Evolutionary conservation across 2,113 vertebrate genomes (phyloP).

Genomic region (Haemorhous mexicanus): DNA sequence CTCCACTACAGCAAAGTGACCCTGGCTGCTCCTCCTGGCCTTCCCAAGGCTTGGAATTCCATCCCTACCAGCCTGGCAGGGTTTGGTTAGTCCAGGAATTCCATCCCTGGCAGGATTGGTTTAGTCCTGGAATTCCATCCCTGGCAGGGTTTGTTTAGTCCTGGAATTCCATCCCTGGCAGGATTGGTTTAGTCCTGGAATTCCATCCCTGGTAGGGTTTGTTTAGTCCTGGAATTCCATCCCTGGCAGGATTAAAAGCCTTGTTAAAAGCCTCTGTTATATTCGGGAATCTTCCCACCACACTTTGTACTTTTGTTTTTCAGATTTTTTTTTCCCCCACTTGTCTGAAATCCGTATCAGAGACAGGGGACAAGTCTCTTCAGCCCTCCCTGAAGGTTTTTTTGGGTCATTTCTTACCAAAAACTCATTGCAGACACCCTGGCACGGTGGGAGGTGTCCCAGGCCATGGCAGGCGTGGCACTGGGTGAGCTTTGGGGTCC

Average conservation of each 20-base stretch:
- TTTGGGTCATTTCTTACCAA: background rate
- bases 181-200: background rate
- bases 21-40: background rate
- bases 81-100: too few relatives aligned
- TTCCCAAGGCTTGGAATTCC: constrained; percentile 48
- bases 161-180: background rate
- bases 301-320: background rate
- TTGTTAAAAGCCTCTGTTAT: fast-evolving
- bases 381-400: background rate
- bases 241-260: background rate
- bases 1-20: background rate
- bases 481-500: background rate
- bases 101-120: background rate
- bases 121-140: background rate
- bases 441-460: background rate
- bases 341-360: background rate
- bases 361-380: background rate
- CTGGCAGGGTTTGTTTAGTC: too few relatives aligned
- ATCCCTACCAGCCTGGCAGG: background rate
- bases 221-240: background rate
- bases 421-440: background rate
- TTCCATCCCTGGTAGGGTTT: background rate
- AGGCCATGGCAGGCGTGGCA: background rate
- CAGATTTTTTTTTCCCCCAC: background rate
- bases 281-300: background rate